Conservation (phyloP, 2,888 invertebrate genomes). For the Opisthograptis luteolata region DNA sequence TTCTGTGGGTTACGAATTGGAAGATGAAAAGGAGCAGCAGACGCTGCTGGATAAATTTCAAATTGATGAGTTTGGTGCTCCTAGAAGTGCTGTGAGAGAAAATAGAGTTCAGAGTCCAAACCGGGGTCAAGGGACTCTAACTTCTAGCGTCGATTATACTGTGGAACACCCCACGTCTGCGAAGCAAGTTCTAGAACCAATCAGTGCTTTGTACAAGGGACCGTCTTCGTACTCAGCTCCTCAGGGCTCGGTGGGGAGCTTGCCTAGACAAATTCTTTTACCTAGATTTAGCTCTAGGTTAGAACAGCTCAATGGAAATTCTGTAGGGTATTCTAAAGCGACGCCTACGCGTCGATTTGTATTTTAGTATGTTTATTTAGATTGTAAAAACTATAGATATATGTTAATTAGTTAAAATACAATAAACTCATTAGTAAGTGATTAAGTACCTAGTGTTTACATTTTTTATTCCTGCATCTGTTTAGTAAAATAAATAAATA, state of each 20-base stretch:
- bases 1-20: conserved; percentile 67
- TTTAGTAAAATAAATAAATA: too few relatives aligned
- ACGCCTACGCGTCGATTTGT: conserved; percentile 58
- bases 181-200: conserved; percentile 45
- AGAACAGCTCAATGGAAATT: conserved; percentile 63
- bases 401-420: too few relatives aligned
- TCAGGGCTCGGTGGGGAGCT: conserved; percentile 69
- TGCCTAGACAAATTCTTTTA: conserved; percentile 46
- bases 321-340: conserved; percentile 61
- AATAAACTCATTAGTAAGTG: too few relatives aligned
- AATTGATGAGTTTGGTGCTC: conserved; percentile 63
- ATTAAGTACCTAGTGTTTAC: too few relatives aligned
- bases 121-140: conserved; percentile 45
- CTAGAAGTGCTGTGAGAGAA: conserved; percentile 44
- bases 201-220: conserved; percentile 62
- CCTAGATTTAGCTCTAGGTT: conserved; percentile 58
- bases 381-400: too few relatives aligned
- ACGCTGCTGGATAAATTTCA: conserved; percentile 62
- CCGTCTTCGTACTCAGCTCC: conserved; percentile 77
- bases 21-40: conserved; percentile 68
- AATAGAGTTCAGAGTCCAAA: conserved; percentile 43
- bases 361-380: conserved; percentile 44
- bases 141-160: conserved; percentile 57
- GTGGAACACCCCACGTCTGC: conserved; percentile 54
- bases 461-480: too few relatives aligned